A percentile compares a stretch with the other conserved stretches of the same genome.
These are phyloP conservation scores for Acyrthosiphon pisum DNA, from an alignment of 1,140 invertebrate genomes.

Conservation along the genomic window DNA sequence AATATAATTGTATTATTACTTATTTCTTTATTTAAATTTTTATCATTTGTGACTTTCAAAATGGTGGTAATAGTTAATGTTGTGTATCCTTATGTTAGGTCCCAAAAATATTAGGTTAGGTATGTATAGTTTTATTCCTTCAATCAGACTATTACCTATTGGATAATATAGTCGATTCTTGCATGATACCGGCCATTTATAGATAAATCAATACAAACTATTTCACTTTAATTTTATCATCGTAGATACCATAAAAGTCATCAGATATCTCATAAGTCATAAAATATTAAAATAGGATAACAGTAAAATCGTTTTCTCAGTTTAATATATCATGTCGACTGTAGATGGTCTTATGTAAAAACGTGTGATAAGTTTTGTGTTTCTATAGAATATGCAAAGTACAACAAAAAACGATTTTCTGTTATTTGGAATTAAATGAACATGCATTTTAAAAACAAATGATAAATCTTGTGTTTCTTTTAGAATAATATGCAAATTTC, in stretches of 20 bases:
- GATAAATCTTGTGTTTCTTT: neutral
- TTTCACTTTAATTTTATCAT: no score
- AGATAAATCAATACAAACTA: neutral
- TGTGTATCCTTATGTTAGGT: neutral
- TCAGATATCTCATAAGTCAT: neutral
- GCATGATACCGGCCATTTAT: neutral
- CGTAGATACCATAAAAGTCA: neutral
- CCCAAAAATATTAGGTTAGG: neutral
- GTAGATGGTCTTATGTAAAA: neutral
- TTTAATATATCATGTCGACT: neutral
- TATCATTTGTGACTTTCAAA: no score
- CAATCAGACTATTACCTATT: neutral
- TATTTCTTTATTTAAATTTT: neutral
- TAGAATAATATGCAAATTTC: neutral
- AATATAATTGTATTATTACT: neutral
- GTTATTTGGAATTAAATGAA: neutral
- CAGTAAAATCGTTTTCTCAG: neutral
- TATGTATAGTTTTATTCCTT: neutral
- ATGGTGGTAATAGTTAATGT: no score
- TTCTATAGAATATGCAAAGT: constrained; percentile 10
- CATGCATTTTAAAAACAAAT: neutral
- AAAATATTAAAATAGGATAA: neutral
- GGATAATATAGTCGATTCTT: neutral
- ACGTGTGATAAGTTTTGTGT: neutral
- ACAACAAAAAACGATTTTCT: neutral